Evolutionary conservation across 2,888 invertebrate species (phyloP), one percentile per base, ranked within the genome.

Genomic region (Trimorus sp.): DNA sequence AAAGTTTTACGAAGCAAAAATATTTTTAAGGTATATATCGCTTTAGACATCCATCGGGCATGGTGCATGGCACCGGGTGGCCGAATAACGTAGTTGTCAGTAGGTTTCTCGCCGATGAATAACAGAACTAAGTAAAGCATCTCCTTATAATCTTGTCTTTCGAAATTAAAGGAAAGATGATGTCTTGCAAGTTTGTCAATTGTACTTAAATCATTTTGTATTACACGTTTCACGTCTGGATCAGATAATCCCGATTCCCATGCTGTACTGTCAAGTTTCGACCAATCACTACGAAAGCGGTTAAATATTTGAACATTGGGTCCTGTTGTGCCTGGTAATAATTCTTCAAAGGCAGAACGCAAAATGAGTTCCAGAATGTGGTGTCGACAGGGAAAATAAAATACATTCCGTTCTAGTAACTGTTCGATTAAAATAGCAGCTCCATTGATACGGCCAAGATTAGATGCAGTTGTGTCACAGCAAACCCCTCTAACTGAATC

Each of bases 291-390:
- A 5, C 16, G 40, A 37, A 82, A 77, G 53, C 70, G 54, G 36
- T 69, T 36, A 56, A 82, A 74, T n/a, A 74, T 51, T 40, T 48
- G 68, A 26, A 78, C 58, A 45, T 58, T 60, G 37, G 79, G 79
- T 14, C 70, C 54, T 16, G 40, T 38, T 40, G 56, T 51, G 7
- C 16, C 37, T 45, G 75, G 75, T 45, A 68, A 37, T 26, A 53
- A 26, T 48, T 40, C 40, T 66, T 80, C 76, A 53, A 65, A 70
- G n/a, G 58, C 60, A 26, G 66, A 42, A 11, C 62, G 62, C 40
- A 81, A 58, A 40, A 81, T 51, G 8, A 81, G 9, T 66, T 81
- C 75, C n/a, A 65, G 56, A 37, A 71, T 76, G 49, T 81, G 80
- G 26, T 76, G 75, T 7, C 80, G 69, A 56, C 80, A 76, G n/a